Base-by-base conservation (phyloP, 2,797 vertebrate species). In the Poeciliopsis infans region DNA sequence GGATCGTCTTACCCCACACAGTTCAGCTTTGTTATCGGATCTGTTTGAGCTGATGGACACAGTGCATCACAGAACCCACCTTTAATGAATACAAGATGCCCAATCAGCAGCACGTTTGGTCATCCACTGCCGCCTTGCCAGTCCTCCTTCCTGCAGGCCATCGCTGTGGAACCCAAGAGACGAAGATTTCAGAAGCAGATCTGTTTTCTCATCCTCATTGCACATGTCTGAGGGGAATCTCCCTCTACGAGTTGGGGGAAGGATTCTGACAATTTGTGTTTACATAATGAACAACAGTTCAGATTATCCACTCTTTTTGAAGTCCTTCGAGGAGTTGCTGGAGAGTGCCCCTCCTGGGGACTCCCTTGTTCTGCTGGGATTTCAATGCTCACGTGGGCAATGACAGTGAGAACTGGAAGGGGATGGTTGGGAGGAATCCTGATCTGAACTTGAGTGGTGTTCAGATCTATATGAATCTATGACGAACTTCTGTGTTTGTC, bases 51-150 rank as follows among this genome's bases (percentile, higher is more conserved):
- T 69, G 86, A 92, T 90, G 92, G 91, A 95, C 92, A 93, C 80
- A 85, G 85, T 92, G 91, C 87, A 92, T 92, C 92, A 93, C 93
- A 92, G 87, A 90, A 92, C 88, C 83, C 45, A 49, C 72, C 87
- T 86, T 94, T 36, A 95, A 94, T 94, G 93, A 92, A 92, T 92
- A 92, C 94, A 95, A 94, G 93, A 94, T 94, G 92, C 93, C 93
- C 92, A 94, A 95, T 94, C 93, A 95, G 88, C 78, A 49, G 46
- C 4, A 76, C 80, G 86, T 88, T 85, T 94, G 90, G 83, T 90
- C 86, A 86, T 91, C 89, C 78, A 28, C 78, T 82, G 82, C 86
- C 66, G 46, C 79, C 78, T 28, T 11, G 20, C 80, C 84, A 79
- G 88, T 78, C 64, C 85, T 85, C 86, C 85, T 91, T 89, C 84